Percentiles rank a stretch among this genome's conserved stretches.
Conservation (phyloP, 1,140 invertebrate species). For the Pararge aegeria region DNA sequence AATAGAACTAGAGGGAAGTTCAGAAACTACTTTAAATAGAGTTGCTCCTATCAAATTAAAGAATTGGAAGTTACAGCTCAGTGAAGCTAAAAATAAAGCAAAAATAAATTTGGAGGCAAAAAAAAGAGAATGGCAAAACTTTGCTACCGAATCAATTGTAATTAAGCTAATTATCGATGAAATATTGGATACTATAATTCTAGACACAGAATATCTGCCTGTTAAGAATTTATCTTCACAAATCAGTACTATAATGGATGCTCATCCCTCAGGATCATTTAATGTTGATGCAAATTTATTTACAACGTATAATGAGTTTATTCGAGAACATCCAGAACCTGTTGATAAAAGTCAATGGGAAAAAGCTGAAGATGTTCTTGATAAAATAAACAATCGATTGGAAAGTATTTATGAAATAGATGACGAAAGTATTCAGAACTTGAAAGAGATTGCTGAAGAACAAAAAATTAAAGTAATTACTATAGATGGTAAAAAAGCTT, state of each 20-base stretch:
- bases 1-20: slow-evolving; percentile 65
- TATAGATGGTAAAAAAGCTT: slow-evolving; percentile 57
- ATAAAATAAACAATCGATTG: slow-evolving; percentile 67
- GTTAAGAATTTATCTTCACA: slow-evolving; percentile 31
- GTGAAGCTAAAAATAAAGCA: slow-evolving; percentile 46
- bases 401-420: slow-evolving; percentile 68
- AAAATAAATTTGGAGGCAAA: slow-evolving; percentile 44
- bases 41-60: slow-evolving; percentile 49
- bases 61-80: slow-evolving; percentile 66
- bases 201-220: slow-evolving; percentile 22
- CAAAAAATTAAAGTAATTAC: slow-evolving; percentile 71
- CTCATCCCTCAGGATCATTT: slow-evolving; percentile 47
- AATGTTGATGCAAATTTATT: slow-evolving; percentile 55
- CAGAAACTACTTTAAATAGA: slow-evolving; percentile 56
- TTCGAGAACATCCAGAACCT: slow-evolving; percentile 68
- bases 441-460: slow-evolving; percentile 55
- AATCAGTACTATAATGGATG: slow-evolving; percentile 52
- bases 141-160: slow-evolving; percentile 52
- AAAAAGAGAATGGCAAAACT: slow-evolving; percentile 47
- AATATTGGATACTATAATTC: slow-evolving; percentile 41
- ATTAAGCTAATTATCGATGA: slow-evolving; percentile 56
- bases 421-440: slow-evolving; percentile 56
- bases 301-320: slow-evolving; percentile 52
- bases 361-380: slow-evolving; percentile 59
- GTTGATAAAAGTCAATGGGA: slow-evolving; percentile 69